phyloP scores from a whole-genome alignment of 1,140 invertebrate species.

The Chrysopa pallens region DNA sequence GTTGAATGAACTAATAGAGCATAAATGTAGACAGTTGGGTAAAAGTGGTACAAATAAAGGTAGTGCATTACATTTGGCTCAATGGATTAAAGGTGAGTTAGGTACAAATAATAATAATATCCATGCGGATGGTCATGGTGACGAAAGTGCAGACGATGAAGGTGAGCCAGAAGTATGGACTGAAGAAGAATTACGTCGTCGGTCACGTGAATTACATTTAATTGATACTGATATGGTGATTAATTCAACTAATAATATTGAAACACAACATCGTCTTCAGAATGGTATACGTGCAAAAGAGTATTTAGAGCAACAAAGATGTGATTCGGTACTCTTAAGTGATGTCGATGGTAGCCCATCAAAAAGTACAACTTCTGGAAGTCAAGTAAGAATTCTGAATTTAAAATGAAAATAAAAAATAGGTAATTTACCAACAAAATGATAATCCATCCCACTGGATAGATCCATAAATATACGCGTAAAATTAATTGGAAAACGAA shows the following conservation, averaged over 20 bases:
- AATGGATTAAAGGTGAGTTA: slow-evolving; percentile 49
- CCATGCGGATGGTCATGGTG: slow-evolving; percentile 18
- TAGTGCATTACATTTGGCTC: slow-evolving; percentile 43
- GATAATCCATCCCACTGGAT: too few relatives aligned
- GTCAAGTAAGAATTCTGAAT: slow-evolving; percentile 31
- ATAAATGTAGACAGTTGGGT: slow-evolving; percentile 35
- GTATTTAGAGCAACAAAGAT: neutral
- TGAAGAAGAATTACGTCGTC: slow-evolving; percentile 40
- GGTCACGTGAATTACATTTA: slow-evolving; percentile 43
- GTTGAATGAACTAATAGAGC: slow-evolving; percentile 35
- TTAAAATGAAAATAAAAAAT: neutral
- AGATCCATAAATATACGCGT: too few relatives aligned
- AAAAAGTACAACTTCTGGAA: slow-evolving; percentile 50
- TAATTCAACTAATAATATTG: slow-evolving; percentile 7
- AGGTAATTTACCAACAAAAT: too few relatives aligned
- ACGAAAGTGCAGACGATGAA: slow-evolving; percentile 26
- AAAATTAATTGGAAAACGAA: too few relatives aligned
- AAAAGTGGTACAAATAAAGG: slow-evolving; percentile 35
- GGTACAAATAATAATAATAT: slow-evolving; percentile 7
- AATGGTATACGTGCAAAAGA: neutral
- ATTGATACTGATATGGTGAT: slow-evolving; percentile 24
- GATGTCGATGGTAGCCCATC: slow-evolving; percentile 42
- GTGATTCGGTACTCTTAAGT: slow-evolving; percentile 2
- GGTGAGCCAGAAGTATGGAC: slow-evolving; percentile 49
- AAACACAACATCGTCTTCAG: neutral